Conservation (phyloP, 1,140 invertebrate species). For the Dreissena polymorpha region DNA sequence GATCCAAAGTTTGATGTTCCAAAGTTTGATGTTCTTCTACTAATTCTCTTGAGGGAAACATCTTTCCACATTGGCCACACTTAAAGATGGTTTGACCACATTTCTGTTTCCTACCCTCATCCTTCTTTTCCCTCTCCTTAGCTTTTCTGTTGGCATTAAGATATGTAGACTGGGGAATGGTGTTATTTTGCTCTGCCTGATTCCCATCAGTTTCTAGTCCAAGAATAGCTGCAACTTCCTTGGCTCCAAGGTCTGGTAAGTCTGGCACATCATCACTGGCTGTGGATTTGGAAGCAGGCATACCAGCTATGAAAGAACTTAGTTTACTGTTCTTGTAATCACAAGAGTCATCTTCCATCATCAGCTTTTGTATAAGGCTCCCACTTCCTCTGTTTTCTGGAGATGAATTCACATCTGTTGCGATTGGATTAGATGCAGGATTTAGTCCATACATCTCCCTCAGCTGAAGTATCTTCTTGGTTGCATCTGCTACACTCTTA, state of each 20-base stretch:
- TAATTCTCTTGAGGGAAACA: background rate
- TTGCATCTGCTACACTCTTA: constrained; percentile 39
- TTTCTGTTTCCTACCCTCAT: background rate
- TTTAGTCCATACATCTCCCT: constrained; percentile 29
- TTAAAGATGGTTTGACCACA: background rate
- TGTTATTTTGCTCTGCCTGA: background rate
- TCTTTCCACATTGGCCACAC: background rate
- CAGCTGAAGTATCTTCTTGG: constrained; percentile 34
- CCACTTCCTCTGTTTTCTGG: background rate
- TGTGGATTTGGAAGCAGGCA: background rate
- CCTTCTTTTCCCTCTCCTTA: constrained; percentile 41
- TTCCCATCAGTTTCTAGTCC: constrained; percentile 23
- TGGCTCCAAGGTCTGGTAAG: constrained; percentile 36
- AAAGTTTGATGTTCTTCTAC: too few species aligned
- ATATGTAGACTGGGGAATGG: constrained; percentile 20
- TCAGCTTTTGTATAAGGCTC: background rate
- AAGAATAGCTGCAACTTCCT: constrained; percentile 36
- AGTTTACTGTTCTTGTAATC: background rate
- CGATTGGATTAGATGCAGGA: background rate
- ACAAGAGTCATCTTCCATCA: background rate
- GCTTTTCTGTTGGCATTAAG: constrained; percentile 42
- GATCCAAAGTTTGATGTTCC: background rate
- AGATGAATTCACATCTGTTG: background rate
- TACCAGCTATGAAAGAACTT: background rate
- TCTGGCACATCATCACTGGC: constrained; percentile 8